Conservation (phyloP, 2,888 invertebrate species). For the Oscheius sp. region DNA sequence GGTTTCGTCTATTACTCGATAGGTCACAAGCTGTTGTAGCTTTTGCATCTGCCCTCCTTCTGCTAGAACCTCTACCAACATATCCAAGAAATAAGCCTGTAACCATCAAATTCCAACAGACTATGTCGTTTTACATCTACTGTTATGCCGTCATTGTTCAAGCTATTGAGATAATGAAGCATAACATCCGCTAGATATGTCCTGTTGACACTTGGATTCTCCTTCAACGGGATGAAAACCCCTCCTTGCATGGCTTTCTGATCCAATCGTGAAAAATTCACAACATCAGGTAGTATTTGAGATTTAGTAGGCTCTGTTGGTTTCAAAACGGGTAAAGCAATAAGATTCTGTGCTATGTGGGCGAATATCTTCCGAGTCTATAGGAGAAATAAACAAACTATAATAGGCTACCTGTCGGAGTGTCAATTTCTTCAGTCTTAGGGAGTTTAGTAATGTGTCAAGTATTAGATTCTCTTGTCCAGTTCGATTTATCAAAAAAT, state of each 20-base stretch:
- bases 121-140: slow-evolving; percentile 13
- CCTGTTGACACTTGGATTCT: slow-evolving; percentile 36
- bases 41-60: slow-evolving; percentile 47
- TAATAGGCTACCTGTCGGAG: slow-evolving; percentile 26
- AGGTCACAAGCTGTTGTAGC: slow-evolving; percentile 55
- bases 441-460: slow-evolving; percentile 23
- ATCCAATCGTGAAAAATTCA: not conserved
- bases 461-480: slow-evolving; percentile 36
- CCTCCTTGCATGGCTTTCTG: slow-evolving; percentile 47
- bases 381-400: not conserved
- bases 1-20: slow-evolving; percentile 52
- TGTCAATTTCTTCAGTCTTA: slow-evolving; percentile 30
- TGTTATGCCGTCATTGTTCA: not conserved
- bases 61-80: slow-evolving; percentile 51
- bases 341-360: slow-evolving; percentile 8
- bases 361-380: slow-evolving; percentile 40
- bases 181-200: slow-evolving; percentile 43
- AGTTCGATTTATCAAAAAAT: slow-evolving; percentile 37
- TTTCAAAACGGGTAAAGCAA: not conserved
- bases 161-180: slow-evolving; percentile 42
- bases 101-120: not conserved
- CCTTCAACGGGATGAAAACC: slow-evolving; percentile 48
- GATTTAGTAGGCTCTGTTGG: slow-evolving; percentile 25
- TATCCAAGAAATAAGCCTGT: slow-evolving; percentile 52
- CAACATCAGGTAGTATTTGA: slow-evolving; percentile 6